Conservation (phyloP, 2,113 vertebrate genomes). For the Podilymbus podiceps region DNA sequence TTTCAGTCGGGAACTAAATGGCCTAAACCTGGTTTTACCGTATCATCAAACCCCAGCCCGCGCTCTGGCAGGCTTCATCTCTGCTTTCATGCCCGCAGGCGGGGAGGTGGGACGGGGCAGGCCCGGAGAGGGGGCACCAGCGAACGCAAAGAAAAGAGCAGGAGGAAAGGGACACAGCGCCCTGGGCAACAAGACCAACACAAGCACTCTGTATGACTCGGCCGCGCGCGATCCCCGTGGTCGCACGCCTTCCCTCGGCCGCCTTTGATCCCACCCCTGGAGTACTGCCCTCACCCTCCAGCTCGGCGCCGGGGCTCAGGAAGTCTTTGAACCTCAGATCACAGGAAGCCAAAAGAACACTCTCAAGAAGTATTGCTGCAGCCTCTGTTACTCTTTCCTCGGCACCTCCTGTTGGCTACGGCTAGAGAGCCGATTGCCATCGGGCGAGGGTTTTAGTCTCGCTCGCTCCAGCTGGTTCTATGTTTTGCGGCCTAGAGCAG, state of each 20-base stretch:
- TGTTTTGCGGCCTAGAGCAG: accelerated
- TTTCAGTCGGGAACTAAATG: background rate
- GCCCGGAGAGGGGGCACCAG: background rate
- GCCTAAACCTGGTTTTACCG: background rate
- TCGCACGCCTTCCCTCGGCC: background rate
- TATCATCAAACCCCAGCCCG: background rate
- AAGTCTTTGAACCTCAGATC: background rate
- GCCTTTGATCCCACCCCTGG: background rate
- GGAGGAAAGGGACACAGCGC: background rate
- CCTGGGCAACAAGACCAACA: background rate
- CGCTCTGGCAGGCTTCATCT: background rate
- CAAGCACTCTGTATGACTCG: background rate
- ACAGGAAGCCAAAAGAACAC: background rate
- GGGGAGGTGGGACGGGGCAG: background rate
- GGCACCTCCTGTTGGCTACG: background rate
- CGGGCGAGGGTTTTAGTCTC: background rate
- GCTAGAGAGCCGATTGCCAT: background rate
- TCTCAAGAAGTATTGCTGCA: background rate
- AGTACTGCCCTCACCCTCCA: background rate
- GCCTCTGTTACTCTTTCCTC: background rate
- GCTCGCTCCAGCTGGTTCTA: background rate
- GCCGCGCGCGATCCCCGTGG: background rate
- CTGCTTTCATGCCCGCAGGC: background rate
- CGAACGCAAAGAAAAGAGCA: background rate
- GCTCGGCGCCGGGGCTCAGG: background rate